phyloP scores from a whole-genome alignment of 2,797 vertebrate genomes.

The Picus viridis region DNA sequence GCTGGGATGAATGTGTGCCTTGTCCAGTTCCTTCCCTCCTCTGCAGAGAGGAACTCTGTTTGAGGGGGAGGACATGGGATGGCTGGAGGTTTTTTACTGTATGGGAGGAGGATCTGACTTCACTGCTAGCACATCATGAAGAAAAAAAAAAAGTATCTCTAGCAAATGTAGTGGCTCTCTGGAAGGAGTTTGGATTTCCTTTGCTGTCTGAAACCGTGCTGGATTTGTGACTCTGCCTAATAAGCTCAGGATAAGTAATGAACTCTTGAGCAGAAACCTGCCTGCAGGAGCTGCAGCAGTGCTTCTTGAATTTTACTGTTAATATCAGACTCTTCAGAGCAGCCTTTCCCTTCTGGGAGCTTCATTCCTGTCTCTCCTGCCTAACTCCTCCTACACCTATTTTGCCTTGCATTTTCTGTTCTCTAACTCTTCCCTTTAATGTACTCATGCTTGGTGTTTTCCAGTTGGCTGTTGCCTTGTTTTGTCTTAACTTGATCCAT shows the following conservation, averaged over 20 bases:
- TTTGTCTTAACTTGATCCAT: neutral
- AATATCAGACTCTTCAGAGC: neutral
- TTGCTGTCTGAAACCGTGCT: neutral
- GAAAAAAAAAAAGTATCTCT: rapidly evolving
- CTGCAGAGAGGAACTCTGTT: slow-evolving; percentile 1
- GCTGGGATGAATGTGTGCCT: slow-evolving; percentile 21
- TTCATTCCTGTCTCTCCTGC: neutral
- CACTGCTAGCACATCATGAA: neutral
- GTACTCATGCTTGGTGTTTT: neutral
- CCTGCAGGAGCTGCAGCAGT: neutral
- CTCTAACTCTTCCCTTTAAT: neutral
- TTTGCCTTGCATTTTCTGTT: neutral
- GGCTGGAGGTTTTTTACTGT: neutral
- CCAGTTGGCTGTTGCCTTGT: neutral
- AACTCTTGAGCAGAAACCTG: neutral
- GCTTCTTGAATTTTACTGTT: neutral
- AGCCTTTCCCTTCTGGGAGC: neutral
- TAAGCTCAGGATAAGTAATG: neutral
- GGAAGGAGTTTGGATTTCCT: neutral
- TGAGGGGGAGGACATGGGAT: neutral
- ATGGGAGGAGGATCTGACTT: neutral
- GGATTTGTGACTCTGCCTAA: neutral
- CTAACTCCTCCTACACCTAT: neutral
- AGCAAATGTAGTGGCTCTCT: neutral
- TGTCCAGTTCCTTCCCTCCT: slow-evolving; percentile 3